Evolutionary conservation across 2,888 invertebrate species (phyloP).

Genomic region (Tholera decimalis): DNA sequence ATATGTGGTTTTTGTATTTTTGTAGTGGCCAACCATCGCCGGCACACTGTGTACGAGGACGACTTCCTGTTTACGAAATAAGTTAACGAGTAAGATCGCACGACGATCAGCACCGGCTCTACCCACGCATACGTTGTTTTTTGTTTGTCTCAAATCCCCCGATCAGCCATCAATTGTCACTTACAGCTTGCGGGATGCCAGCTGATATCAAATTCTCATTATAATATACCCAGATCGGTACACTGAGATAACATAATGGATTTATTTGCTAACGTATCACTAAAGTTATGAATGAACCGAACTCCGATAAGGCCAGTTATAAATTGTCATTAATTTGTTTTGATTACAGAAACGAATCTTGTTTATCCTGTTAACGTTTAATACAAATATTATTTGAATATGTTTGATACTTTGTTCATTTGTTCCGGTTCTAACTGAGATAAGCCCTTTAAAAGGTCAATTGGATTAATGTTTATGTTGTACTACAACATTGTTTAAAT

Average conservation of each 20-base stretch:
- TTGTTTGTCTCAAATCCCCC: conserved; percentile 30
- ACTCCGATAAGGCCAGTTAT: conserved; percentile 57
- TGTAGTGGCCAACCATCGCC: neutral
- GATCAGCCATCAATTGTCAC: conserved; percentile 39
- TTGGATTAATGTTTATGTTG: conserved; percentile 50
- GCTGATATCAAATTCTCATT: conserved; percentile 55
- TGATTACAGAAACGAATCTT: conserved; percentile 60
- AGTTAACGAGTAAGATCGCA: conserved; percentile 32
- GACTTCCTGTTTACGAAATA: conserved; percentile 27
- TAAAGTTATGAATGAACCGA: conserved; percentile 66
- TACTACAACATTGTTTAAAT: conserved; percentile 52
- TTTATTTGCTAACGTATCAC: conserved; percentile 68
- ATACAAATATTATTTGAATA: conserved; percentile 58
- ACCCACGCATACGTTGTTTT: conserved; percentile 18
- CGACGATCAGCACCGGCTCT: conserved; percentile 3
- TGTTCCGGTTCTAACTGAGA: conserved; percentile 60
- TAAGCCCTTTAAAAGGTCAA: conserved; percentile 61
- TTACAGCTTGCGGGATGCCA: conserved; percentile 45
- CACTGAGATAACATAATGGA: conserved; percentile 63
- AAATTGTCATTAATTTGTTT: conserved; percentile 67
- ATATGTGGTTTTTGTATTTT: neutral
- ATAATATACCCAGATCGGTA: conserved; percentile 58
- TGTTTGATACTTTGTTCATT: conserved; percentile 43
- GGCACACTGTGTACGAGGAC: conserved; percentile 7
- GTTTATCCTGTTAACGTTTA: conserved; percentile 57